Evolutionary conservation across 2,888 invertebrate genomes (phyloP).

Genomic region (Philaethria dido): DNA sequence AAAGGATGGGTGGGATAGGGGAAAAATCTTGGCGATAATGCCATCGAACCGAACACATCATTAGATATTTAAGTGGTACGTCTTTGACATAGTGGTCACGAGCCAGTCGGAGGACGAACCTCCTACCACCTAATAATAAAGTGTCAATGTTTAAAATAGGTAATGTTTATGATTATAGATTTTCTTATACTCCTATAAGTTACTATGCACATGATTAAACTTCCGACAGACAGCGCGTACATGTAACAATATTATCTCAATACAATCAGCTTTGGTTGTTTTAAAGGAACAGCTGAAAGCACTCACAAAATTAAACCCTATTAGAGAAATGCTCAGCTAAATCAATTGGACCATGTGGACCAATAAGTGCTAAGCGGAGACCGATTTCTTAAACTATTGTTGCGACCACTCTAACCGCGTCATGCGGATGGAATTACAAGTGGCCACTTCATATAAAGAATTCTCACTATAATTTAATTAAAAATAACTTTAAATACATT

Average conservation of each 20-base stretch:
- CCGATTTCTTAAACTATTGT: constrained; percentile 68
- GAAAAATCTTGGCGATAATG: too few species aligned
- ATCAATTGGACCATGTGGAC: constrained; percentile 75
- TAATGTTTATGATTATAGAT: too few species aligned
- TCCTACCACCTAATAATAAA: too few species aligned
- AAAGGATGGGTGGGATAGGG: too few species aligned
- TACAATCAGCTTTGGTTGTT: constrained; percentile 12
- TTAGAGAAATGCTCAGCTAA: constrained; percentile 48
- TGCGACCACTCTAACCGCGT: constrained; percentile 62
- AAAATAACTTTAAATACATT: background rate
- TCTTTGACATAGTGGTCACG: too few species aligned
- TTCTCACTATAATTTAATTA: constrained; percentile 38
- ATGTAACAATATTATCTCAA: constrained; percentile 8
- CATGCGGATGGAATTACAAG: constrained; percentile 67
- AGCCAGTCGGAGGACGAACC: too few species aligned
- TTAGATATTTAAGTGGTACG: too few species aligned
- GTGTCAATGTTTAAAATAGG: too few species aligned
- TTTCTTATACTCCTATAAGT: too few species aligned
- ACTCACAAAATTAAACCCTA: constrained; percentile 33
- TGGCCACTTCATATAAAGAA: constrained; percentile 54
- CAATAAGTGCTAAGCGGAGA: constrained; percentile 74
- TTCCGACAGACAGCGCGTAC: background rate
- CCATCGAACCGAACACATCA: too few species aligned
- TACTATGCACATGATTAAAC: background rate
- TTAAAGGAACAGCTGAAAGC: constrained; percentile 32